Evolutionary conservation across 2,113 vertebrate species (phyloP).

Genomic region (Montifringilla adamsi): DNA sequence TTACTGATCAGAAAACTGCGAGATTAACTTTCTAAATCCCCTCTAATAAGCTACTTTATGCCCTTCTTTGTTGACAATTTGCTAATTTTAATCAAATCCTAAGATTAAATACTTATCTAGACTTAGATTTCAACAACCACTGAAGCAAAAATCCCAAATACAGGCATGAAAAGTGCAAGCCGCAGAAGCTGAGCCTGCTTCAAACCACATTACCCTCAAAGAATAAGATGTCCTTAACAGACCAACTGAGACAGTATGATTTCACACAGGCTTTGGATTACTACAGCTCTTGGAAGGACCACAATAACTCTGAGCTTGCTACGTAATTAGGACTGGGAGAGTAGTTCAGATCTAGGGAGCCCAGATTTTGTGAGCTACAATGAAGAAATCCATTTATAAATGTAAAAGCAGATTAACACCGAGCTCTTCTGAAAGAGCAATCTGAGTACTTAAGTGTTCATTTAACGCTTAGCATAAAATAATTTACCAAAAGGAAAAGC

Average conservation of each 20-base stretch:
- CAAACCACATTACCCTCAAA: neutral
- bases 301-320: neutral
- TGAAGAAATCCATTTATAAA: neutral
- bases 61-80: neutral
- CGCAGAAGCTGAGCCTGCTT: neutral
- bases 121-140: neutral
- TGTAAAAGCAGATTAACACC: neutral
- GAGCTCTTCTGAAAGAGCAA: neutral
- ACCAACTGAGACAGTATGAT: neutral
- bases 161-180: neutral
- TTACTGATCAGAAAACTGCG: neutral
- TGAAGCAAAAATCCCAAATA: neutral
- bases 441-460: neutral
- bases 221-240: neutral
- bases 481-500: neutral
- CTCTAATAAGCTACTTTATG: neutral
- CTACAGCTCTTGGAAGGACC: neutral
- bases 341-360: neutral
- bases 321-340: neutral
- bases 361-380: neutral
- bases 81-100: neutral
- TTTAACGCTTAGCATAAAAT: neutral
- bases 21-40: neutral
- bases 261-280: neutral
- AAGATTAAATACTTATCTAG: neutral